Evolutionary conservation across 2,113 vertebrate genomes (phyloP), one percentile per base, ranked within the genome.

Genomic region (Hemichromis elongatus): DNA sequence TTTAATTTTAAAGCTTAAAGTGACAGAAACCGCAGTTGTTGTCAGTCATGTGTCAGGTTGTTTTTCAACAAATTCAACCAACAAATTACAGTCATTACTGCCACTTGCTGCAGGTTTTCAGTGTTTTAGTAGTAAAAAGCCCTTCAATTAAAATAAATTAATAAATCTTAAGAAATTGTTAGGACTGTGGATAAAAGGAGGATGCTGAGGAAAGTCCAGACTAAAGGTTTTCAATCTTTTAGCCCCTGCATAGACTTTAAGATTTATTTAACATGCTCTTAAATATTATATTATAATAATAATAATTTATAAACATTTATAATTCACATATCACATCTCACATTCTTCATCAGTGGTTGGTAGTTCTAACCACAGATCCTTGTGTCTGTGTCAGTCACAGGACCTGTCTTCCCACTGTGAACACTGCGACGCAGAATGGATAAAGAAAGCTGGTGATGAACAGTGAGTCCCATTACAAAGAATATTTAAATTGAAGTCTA

Each of bases 401-500:
- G 92, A 93, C 24, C 68, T 73, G 68, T 59, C 79, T 12, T 18
- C 83, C 8, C 89, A 90, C 79, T 95, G 94, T 83, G 92, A 94
- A 24, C 92, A 94, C 90, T 95, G 97, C 82, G 96, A 98, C 56
- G 97, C 97, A 89, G 97, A 97, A 3, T 98, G 97, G 97, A 96
- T 98, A 90, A 97, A 97, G 92, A 97, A 97, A 92, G 96, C 97
- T 11, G 97, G 97, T n/a, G 97, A 98, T 0, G 97, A 97, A 89
- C 97, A 98, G 97, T 98, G 96, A 98, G 97, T 97, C 11, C 53
- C 5, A 12, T 11, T 54, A 68, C 30, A 50, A 61, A 70, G 14
- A 56, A 42, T 11, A n/a, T 79, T 55, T 63, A 45, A 4, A 79
- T 24, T n/a, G 11, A n/a, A 30, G 9, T 37, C 12, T 35, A 16